Base-by-base conservation (phyloP, 2,113 vertebrate species). In the Blennius ocellaris region DNA sequence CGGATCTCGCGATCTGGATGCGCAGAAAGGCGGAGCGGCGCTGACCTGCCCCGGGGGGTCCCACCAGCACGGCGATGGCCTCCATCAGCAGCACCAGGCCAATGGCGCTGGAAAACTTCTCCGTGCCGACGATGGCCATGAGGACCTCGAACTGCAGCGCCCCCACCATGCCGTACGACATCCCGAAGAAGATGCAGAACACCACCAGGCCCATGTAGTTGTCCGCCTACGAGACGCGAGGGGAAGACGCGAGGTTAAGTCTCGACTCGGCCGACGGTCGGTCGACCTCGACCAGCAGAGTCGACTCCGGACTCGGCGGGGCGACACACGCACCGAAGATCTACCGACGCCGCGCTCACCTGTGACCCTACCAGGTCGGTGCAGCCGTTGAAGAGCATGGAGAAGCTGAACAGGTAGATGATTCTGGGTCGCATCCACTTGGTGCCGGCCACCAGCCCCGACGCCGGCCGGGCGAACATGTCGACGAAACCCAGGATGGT, bases 151-250 rank as follows among this genome's bases (percentile, higher is more conserved):
- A 99, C 90, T 99, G 97, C 71, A 99, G 93, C 1, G 97, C 97
- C 0, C 97, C 97, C 86, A 99, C 97, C 97, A 99, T 99, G 65
- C 97, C 97, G 0, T 99, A 99, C 55, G 97, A 99, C 84, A 99
- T 88, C 71, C 97, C 97, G 16, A 99, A 99, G 92, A 99, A 99
- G 92, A 98, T 91, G 69, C 97, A 98, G 80, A 96, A 99, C 47
- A 96, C 91, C 17, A 95, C 96, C 70, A 99, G 90, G 5, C 95
- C 89, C 0, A 64, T 0, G 0, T 98, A 99, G 82, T 94, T 90
- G 0, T 83, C 73, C 10, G 90, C 71, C 90, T 92, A 11, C n/a
- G 37, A 52, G 1, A 60, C 48, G 21, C 4, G 21, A 30, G 21
- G 4, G 21, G 7, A 16, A 12, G 12, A 51, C 8, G 47, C 5